A percentile compares a stretch with the other conserved stretches of the same genome.
phyloP scores from a whole-genome alignment of 2,797 vertebrate genomes.

The Lates japonicus region DNA sequence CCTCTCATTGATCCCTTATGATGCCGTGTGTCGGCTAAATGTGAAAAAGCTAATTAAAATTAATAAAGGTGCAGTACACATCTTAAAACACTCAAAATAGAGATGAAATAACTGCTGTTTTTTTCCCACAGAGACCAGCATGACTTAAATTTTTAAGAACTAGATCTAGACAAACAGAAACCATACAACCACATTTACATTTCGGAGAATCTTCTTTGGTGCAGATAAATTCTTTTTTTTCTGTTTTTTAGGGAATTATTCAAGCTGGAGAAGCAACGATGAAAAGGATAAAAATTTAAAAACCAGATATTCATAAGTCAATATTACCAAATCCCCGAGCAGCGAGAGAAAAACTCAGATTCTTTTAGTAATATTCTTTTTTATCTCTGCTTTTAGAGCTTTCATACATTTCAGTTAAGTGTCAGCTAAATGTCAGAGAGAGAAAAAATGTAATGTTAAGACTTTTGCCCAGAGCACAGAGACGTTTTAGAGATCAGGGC shows the following conservation, averaged over 20 bases:
- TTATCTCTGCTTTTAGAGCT: background rate
- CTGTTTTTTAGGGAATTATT: background rate
- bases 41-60: conserved; percentile 10
- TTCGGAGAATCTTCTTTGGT: background rate
- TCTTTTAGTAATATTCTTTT: background rate
- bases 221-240: background rate
- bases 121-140: background rate
- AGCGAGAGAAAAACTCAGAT: background rate
- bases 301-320: background rate
- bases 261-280: background rate
- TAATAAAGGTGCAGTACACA: background rate
- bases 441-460: conserved; percentile 26
- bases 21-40: conserved; percentile 12
- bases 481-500: conserved; percentile 28
- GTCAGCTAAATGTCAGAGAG: conserved; percentile 41
- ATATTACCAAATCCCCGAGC: background rate
- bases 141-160: background rate
- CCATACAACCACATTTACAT: background rate
- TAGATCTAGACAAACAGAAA: background rate
- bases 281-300: background rate
- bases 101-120: background rate
- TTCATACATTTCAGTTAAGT: background rate
- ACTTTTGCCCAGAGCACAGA: conserved; percentile 14
- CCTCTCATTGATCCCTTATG: conserved; percentile 40
- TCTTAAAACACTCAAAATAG: background rate